Evolutionary conservation across 2,888 invertebrate species (phyloP).

Genomic region (Brachypterus glaber): DNA sequence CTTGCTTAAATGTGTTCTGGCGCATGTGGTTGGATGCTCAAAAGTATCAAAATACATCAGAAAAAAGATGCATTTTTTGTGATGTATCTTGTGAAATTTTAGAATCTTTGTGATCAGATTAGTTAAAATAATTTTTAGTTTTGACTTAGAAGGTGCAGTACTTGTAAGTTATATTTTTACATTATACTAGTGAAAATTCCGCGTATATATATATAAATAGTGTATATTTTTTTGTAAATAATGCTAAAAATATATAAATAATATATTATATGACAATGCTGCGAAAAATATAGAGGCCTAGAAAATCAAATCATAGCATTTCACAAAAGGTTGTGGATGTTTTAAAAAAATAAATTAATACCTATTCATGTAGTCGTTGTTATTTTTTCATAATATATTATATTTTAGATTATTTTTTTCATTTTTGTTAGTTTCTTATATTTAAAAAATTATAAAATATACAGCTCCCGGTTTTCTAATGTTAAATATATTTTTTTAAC

Average conservation of each 20-base stretch:
- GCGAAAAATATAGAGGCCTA: slow-evolving; percentile 35
- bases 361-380: slow-evolving; percentile 34
- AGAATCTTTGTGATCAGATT: slow-evolving; percentile 1
- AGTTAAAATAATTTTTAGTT: slow-evolving; percentile 13
- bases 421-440: too few relatives aligned
- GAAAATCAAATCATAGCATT: slow-evolving; percentile 35
- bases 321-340: slow-evolving; percentile 34
- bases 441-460: too few relatives aligned
- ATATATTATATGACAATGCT: slow-evolving; percentile 37
- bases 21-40: too few relatives aligned
- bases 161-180: slow-evolving; percentile 34
- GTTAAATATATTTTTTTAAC: too few relatives aligned
- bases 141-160: slow-evolving; percentile 35
- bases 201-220: slow-evolving; percentile 26
- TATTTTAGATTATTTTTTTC: too few relatives aligned
- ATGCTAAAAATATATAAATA: slow-evolving; percentile 33
- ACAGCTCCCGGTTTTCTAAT: too few relatives aligned
- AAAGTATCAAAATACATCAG: too few relatives aligned
- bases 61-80: too few relatives aligned
- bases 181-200: slow-evolving; percentile 6
- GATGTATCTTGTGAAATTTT: too few relatives aligned
- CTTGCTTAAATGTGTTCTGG: too few relatives aligned
- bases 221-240: slow-evolving; percentile 42
- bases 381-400: slow-evolving; percentile 39
- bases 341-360: slow-evolving; percentile 20